Conservation (phyloP, 2,888 invertebrate genomes). For the Dynastes tityus region DNA sequence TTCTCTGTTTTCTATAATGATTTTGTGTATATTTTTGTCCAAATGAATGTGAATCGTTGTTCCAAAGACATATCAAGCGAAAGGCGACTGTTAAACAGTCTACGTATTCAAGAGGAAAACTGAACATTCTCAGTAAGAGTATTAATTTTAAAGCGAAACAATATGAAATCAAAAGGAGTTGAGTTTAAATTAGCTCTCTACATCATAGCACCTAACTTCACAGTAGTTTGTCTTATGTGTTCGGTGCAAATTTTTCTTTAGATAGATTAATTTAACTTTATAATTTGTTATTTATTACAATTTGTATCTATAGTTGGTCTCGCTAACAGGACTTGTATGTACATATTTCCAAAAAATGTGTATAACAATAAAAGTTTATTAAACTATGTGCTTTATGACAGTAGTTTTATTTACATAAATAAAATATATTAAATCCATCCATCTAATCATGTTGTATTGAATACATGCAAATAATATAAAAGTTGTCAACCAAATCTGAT, state of each 20-base stretch:
- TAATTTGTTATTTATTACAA: constrained; percentile 68
- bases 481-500: too few relatives aligned
- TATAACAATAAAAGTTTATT: constrained; percentile 68
- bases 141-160: constrained; percentile 2
- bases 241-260: constrained; percentile 60
- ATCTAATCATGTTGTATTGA: too few relatives aligned
- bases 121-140: constrained; percentile 1
- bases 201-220: constrained; percentile 57
- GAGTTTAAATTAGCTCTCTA: constrained; percentile 64
- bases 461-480: too few relatives aligned
- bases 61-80: constrained; percentile 62
- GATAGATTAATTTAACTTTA: constrained; percentile 64
- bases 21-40: constrained; percentile 56
- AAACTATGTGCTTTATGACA: constrained; percentile 56
- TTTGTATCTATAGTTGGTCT: constrained; percentile 69
- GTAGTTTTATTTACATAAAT: too few relatives aligned
- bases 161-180: constrained; percentile 9
- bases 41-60: constrained; percentile 59
- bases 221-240: constrained; percentile 53
- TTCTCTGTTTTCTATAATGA: constrained; percentile 55
- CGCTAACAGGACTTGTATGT: constrained; percentile 70
- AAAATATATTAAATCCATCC: too few relatives aligned
- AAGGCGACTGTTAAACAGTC: constrained; percentile 58
- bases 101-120: constrained; percentile 52
- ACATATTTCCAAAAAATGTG: constrained; percentile 69